Percentiles rank a stretch among this genome's conserved stretches.
Evolutionary conservation across 2,888 invertebrate genomes (phyloP).

Genomic region (Strigamia maritima): DNA sequence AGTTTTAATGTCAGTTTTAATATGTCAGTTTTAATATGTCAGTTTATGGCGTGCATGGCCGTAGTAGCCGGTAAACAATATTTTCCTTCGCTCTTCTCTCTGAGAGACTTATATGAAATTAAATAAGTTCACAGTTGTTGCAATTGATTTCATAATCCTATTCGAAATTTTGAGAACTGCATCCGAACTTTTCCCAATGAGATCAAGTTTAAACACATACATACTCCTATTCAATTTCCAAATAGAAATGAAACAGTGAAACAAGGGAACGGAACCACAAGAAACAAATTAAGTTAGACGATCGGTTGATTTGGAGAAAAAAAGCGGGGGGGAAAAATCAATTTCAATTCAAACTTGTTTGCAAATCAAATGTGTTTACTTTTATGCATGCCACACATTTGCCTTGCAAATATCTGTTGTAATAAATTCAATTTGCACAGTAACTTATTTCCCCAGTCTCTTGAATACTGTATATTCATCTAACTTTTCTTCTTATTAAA

Average conservation of each 20-base stretch:
- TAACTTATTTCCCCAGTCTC: background rate
- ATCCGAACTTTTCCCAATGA: constrained; percentile 11
- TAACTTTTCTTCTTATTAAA: too few species aligned
- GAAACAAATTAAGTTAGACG: constrained; percentile 22
- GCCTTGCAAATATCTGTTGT: background rate
- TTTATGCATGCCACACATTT: background rate
- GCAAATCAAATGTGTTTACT: constrained; percentile 6
- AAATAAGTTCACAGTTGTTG: too few species aligned
- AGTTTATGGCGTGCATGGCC: too few species aligned
- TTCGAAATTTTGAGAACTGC: background rate
- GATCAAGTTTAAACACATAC: constrained; percentile 1
- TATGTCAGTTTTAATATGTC: too few species aligned
- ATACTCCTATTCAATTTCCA: background rate
- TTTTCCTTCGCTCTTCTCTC: too few species aligned
- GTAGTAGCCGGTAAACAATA: too few species aligned
- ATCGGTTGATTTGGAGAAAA: background rate
- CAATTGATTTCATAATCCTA: constrained; percentile 11
- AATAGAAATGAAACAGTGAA: constrained; percentile 11
- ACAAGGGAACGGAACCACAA: constrained; percentile 16
- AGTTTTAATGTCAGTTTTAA: too few species aligned
- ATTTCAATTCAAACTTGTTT: constrained; percentile 18
- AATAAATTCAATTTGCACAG: background rate
- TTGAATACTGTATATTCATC: background rate
- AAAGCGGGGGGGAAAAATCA: background rate
- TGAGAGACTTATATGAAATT: too few species aligned